Evolutionary conservation across 2,797 vertebrate genomes (phyloP).

Genomic region (Leptoclinus maculatus): DNA sequence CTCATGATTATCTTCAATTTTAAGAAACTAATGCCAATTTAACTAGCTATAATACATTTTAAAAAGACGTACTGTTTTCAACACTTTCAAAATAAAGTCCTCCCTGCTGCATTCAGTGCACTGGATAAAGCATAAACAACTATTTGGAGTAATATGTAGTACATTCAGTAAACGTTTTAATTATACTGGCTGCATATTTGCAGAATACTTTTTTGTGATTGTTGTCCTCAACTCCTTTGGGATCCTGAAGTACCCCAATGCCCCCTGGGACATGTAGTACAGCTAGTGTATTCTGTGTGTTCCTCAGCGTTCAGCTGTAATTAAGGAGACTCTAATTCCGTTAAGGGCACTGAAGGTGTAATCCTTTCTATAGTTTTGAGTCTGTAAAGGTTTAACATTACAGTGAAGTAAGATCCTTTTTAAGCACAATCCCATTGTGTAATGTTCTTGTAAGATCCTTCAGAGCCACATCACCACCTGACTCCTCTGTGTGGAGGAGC

Average conservation of each 20-base stretch:
- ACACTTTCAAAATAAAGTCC: conserved; percentile 44
- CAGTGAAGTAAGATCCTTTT: no score
- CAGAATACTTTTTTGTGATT: background rate
- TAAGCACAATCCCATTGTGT: no score
- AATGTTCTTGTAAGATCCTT: background rate
- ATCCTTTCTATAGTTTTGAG: background rate
- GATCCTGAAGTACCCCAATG: background rate
- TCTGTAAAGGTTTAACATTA: background rate
- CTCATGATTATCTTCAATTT: background rate
- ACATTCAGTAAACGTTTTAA: background rate
- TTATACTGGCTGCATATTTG: background rate
- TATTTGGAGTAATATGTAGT: background rate
- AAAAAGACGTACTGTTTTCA: background rate
- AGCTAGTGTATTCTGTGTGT: background rate
- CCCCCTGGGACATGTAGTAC: conserved; percentile 38
- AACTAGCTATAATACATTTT: background rate
- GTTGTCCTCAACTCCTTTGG: background rate
- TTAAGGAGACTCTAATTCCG: background rate
- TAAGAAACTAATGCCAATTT: background rate
- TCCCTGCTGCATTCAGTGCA: background rate
- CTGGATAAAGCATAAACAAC: background rate
- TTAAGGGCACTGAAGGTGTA: background rate
- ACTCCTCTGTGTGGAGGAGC: background rate
- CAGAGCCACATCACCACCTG: background rate
- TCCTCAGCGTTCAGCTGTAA: background rate